Evolutionary conservation across 2,113 vertebrate species (phyloP), one percentile per base, ranked within the genome.

Genomic region (Sardina pilchardus): DNA sequence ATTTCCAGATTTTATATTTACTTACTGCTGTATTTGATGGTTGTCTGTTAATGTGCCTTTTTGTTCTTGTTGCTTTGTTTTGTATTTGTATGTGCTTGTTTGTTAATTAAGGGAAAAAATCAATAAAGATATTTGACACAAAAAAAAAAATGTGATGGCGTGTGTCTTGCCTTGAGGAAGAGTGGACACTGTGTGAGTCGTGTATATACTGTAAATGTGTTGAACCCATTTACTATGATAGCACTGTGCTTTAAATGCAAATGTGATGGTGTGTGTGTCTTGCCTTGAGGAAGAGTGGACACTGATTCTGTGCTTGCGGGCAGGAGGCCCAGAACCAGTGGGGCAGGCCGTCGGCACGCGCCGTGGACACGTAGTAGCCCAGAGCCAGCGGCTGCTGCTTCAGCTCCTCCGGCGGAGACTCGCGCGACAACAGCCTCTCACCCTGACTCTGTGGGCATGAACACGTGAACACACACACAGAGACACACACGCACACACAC

Each of bases 271-370:
- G 56, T 63, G 56, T n/a, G 56, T 63, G 56, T 63, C 24, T 83
- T 93, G 99, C 98, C 97, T 99, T 99, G 30, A 99, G 95, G 94
- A 99, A 99, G 78, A 99, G 97, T 14, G 98, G 98, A 89, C 98
- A 99, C 94, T 99, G 98, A 91, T 96, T 97, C 93, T 98, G 97
- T 3, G 98, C 98, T 92, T 99, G 98, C 7, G 98, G 98, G 91
- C 97, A 98, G 0, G 98, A 98, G 0, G 97, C 97, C 98, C 98
- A 99, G 94, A 99, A 99, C 97, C 97, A 99, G 92, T 98, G 97
- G 0, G 98, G 98, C 30, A 99, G 96, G 90, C 98, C 97, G 83
- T 97, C 97, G 0, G 98, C 97, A 94, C 96, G 97, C 91, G 98
- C 98, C 71, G 98, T 99, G 21, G 98, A 99, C n/a, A 99, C 97